Base-by-base conservation (phyloP, 2,797 vertebrate genomes). In the Urophycis tenuis region DNA sequence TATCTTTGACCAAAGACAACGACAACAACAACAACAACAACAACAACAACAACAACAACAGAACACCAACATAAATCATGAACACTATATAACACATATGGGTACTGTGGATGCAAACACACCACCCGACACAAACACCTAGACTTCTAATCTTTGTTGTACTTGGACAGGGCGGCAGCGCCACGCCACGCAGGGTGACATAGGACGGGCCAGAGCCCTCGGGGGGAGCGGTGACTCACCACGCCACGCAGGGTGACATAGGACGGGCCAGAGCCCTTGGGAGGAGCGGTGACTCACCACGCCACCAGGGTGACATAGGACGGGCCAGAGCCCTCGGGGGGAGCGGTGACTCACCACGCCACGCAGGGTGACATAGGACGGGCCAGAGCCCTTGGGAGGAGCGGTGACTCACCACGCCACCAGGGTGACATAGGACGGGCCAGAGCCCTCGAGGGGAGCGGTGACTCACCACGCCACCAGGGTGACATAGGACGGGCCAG, bases 391-490 rank as follows among this genome's bases (percentile, higher is more conserved):
- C 53, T 10, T 60, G 53, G 3, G 53, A 2, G 5, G 5, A 41
- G 11, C 32, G 76, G 49, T 35, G 73, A 94, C 97, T 96, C 86
- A 99, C 98, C 92, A 97, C 96, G 75, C 98, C 97, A 87, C 95
- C 34, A 99, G 89, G 22, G 92, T 93, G 4, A 60, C 53, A 60
- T 60, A 25, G 53, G 53, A 53, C 1, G 45, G 45, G 22, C 19
- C 53, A 25, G n/a, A n/a, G n/a, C n/a, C n/a, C 53, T 10, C 25
- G 53, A 9, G 53, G 5, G 5, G 5, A 41, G 11, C 32, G 76
- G 49, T 35, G 73, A 94, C 97, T 96, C 86, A 99, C 98, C 92
- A 97, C 96, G 75, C 98, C 97, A 87, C 95, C 34, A 99, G 89
- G 22, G 92, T 93, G 4, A 60, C 53, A 60, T 60, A 25, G 53